Base-by-base conservation (phyloP, 2,113 vertebrate species). In the Mustela lutreola region DNA sequence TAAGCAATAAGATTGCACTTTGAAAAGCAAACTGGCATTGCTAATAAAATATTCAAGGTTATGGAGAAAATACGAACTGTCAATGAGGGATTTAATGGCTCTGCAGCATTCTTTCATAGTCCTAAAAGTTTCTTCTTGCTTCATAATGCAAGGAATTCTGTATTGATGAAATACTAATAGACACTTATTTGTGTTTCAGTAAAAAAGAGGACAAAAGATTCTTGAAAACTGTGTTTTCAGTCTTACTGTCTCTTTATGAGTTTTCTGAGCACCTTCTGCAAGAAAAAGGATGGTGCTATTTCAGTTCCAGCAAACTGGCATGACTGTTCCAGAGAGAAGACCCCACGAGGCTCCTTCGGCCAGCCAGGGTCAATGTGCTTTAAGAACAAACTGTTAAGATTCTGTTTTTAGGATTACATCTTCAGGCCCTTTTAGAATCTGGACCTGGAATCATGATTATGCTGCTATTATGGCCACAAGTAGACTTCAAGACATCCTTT, bases 1-100 rank as follows among this genome's bases (percentile, higher is more conserved):
- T 92, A 50, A 94, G 67, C 26, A 89, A 16, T 79, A 39, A 93
- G 39, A 93, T 2, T 83, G 31, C 70, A 80, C 82, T 93, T 70
- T 89, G 83, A 95, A 95, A 97, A 97, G 62, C 75, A 96, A 97
- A 93, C 83, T 81, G 87, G 89, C 65, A 58, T 82, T 75, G 70
- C 76, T 93, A 97, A 95, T 95, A 96, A 89, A 91, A 97, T 70
- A 96, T 58, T 92, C 94, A 82, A 97, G 92, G 94, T 93, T 95
- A 75, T 21, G 4, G 65, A 58, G 48, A 93, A 73, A 97, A 95
- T 28, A 78, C 45, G 85, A 89, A 97, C 53, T 82, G 60, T 58
- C 97, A 53, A 5, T 75, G 50, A 89, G 63, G 22, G 36, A 87
- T 84, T 91, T 88, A 79, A 85, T 53, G 58, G 70, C 21, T 93